Conservation (phyloP, 2,797 vertebrate genomes). For the Sparidentex hasta region DNA sequence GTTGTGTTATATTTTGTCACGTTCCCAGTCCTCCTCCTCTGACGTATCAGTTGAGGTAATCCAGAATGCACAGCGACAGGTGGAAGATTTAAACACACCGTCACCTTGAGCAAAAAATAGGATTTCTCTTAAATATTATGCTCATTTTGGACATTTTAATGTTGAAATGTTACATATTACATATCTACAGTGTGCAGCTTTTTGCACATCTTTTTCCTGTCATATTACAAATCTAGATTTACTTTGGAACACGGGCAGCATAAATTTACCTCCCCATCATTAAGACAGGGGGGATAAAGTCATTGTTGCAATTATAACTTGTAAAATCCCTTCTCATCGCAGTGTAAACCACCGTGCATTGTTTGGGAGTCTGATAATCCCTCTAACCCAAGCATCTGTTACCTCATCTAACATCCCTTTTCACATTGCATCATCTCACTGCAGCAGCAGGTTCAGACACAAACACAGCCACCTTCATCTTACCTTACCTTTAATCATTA, state of each 20-base stretch:
- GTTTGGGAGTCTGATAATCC: background rate
- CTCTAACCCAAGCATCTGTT: background rate
- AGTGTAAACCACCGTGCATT: background rate
- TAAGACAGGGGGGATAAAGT: background rate
- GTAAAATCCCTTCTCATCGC: background rate
- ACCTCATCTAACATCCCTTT: background rate
- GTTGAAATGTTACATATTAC: no score
- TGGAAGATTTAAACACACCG: no score
- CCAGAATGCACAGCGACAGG: no score
- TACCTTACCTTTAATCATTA: background rate
- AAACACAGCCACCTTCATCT: background rate
- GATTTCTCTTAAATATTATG: no score
- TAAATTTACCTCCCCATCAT: background rate
- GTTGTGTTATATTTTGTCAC: no score
- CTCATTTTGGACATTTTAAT: no score
- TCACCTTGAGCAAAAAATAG: no score
- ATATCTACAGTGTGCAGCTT: no score
- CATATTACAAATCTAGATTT: background rate
- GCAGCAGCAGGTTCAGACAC: background rate
- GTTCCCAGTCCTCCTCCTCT: no score
- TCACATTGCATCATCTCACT: background rate
- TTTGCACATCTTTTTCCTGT: no score
- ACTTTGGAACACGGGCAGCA: background rate
- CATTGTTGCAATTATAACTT: background rate
- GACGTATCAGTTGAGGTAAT: no score